A percentile compares a stretch with the other conserved stretches of the same genome.
phyloP scores from a whole-genome alignment of 2,888 invertebrate species.

The Magallana nippona region DNA sequence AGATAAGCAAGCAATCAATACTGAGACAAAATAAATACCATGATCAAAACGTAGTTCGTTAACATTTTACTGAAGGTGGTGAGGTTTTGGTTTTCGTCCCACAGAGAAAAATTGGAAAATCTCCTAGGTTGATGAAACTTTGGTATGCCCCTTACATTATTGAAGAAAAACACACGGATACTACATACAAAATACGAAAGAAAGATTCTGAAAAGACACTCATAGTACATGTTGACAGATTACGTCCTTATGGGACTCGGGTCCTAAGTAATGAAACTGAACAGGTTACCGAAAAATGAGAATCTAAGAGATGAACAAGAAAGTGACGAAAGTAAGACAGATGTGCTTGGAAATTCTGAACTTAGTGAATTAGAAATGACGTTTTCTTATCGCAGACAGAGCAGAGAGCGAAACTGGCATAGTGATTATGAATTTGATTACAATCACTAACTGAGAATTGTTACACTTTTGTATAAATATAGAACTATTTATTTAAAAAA shows the following conservation, averaged over 20 bases:
- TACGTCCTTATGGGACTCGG: slow-evolving; percentile 9
- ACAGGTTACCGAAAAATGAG: not conserved
- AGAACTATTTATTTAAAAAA: too few species aligned
- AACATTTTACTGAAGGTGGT: not conserved
- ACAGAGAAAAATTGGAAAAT: not conserved
- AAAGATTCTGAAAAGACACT: slow-evolving; percentile 3
- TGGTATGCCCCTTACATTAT: slow-evolving; percentile 26
- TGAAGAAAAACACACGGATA: slow-evolving; percentile 29
- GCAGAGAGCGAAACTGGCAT: slow-evolving; percentile 4
- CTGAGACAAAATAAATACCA: slow-evolving; percentile 8
- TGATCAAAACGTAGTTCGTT: not conserved
- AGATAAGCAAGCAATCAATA: not conserved
- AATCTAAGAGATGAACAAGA: not conserved
- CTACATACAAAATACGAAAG: slow-evolving; percentile 21
- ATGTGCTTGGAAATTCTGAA: not conserved
- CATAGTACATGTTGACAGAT: slow-evolving; percentile 25
- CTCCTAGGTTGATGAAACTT: slow-evolving; percentile 32
- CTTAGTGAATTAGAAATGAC: not conserved
- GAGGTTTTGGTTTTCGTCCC: slow-evolving; percentile 33
- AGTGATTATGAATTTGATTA: slow-evolving; percentile 35
- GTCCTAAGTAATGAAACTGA: not conserved
- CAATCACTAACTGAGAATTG: not conserved
- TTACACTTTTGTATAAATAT: not conserved
- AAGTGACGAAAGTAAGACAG: not conserved
- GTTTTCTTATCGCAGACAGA: not conserved